phyloP scores from a whole-genome alignment of 2,888 invertebrate genomes.

The Rhagonycha fulva region DNA sequence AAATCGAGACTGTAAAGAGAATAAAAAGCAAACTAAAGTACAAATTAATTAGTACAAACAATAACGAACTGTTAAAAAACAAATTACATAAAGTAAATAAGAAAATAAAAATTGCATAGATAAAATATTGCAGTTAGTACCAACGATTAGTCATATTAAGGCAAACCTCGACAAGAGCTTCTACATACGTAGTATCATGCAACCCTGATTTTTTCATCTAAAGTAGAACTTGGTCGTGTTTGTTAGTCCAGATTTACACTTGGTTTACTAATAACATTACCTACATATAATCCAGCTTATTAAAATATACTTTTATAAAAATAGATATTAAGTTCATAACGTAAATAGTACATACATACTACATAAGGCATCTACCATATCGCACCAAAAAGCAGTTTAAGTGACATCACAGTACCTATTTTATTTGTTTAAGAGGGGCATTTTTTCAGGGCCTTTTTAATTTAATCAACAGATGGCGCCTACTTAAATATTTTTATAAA shows the following conservation, averaged over 20 bases:
- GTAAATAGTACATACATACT: constrained; percentile 15
- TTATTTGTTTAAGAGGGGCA: too few relatives aligned
- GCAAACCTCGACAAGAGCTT: not conserved
- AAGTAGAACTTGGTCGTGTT: not conserved
- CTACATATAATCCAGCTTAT: not conserved
- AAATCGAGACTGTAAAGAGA: not conserved
- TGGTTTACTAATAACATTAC: not conserved
- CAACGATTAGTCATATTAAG: not conserved
- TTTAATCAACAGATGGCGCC: too few relatives aligned
- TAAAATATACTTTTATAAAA: constrained; percentile 24
- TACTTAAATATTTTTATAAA: too few relatives aligned
- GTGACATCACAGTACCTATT: constrained; percentile 21
- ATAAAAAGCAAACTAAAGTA: not conserved
- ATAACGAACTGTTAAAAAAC: not conserved
- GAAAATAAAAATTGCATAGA: not conserved
- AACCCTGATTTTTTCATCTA: not conserved
- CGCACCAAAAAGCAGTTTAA: constrained; percentile 15
- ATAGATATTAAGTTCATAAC: constrained; percentile 13
- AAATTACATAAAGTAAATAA: not conserved
- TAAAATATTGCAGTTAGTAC: not conserved
- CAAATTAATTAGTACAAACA: not conserved
- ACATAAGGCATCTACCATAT: constrained; percentile 23
- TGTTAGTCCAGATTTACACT: not conserved
- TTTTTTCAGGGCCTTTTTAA: too few relatives aligned
- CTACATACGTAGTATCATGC: not conserved